Conservation (phyloP, 2,113 vertebrate species). For the Passer domesticus region DNA sequence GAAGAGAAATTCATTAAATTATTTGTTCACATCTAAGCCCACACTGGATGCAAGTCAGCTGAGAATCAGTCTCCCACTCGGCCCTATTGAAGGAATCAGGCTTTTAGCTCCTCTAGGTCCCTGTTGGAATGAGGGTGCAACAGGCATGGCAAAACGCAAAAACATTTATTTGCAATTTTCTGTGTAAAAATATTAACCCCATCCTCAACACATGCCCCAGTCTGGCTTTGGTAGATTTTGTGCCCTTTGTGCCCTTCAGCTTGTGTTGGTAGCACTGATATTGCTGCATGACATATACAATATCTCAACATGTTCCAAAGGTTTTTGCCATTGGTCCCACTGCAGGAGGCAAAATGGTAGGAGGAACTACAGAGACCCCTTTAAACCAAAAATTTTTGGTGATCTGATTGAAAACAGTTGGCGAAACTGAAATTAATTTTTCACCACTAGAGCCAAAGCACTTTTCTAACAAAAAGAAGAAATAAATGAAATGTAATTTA, state of each 20-base stretch:
- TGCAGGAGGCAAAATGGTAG: background rate
- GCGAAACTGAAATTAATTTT: background rate
- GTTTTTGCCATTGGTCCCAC: background rate
- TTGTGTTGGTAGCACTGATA: background rate
- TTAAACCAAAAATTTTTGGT: background rate
- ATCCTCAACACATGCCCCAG: fast-evolving
- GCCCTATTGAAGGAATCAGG: background rate
- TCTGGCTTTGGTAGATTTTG: background rate
- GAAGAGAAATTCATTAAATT: background rate
- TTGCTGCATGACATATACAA: fast-evolving
- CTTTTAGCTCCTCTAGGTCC: background rate
- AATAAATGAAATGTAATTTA: background rate
- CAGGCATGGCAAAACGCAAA: background rate
- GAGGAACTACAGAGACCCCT: background rate
- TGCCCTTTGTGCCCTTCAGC: background rate
- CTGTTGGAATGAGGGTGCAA: background rate
- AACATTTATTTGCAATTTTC: background rate
- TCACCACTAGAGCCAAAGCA: background rate
- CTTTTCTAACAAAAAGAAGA: background rate
- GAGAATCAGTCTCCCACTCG: background rate
- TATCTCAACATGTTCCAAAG: background rate
- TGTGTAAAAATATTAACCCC: background rate
- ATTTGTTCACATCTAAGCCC: background rate
- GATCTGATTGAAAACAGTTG: background rate
- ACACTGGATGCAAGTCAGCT: background rate